These are phyloP conservation scores for Blastobasis lacticolella DNA, from an alignment of 2,888 invertebrate species.

Conservation along the genomic window DNA sequence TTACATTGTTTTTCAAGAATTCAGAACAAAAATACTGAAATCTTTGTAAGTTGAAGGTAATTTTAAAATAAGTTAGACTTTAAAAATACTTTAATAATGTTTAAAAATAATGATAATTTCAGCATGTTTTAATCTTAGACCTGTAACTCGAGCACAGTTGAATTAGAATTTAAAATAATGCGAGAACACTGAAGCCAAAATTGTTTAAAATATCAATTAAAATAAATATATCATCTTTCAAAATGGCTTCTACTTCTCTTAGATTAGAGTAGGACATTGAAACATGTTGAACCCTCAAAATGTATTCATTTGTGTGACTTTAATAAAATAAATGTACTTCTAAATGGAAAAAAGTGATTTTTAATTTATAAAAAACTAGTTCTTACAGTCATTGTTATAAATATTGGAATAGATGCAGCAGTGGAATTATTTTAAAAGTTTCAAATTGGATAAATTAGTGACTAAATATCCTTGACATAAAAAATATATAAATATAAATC, in stretches of 20 bases:
- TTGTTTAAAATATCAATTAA: conserved; percentile 17
- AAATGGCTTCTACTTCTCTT: conserved; percentile 20
- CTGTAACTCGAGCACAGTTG: conserved; percentile 26
- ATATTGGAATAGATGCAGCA: too few species aligned
- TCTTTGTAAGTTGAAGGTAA: conserved; percentile 22
- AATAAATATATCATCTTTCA: not conserved
- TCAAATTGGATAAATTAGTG: too few species aligned
- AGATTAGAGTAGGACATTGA: conserved; percentile 22
- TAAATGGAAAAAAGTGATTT: not conserved
- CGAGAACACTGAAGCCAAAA: conserved; percentile 22
- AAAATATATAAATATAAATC: too few species aligned
- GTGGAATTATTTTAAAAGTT: too few species aligned
- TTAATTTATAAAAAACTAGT: conserved; percentile 2
- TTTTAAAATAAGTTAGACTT: conserved; percentile 31
- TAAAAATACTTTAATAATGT: conserved; percentile 13
- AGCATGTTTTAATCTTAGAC: conserved; percentile 46
- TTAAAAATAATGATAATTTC: conserved; percentile 20
- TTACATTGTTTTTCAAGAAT: too few species aligned
- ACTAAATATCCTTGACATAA: too few species aligned
- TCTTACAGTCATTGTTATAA: not conserved
- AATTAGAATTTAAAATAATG: conserved; percentile 16
- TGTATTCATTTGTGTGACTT: conserved; percentile 58
- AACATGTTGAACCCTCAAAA: conserved; percentile 50
- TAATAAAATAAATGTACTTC: conserved; percentile 36
- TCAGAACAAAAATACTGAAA: conserved; percentile 9